Evolutionary conservation across 37 sponge, comb jelly and placozoan genomes (phyloP), one percentile per base, ranked within the genome.

Genomic region (Cliona cf. orientalis): DNA sequence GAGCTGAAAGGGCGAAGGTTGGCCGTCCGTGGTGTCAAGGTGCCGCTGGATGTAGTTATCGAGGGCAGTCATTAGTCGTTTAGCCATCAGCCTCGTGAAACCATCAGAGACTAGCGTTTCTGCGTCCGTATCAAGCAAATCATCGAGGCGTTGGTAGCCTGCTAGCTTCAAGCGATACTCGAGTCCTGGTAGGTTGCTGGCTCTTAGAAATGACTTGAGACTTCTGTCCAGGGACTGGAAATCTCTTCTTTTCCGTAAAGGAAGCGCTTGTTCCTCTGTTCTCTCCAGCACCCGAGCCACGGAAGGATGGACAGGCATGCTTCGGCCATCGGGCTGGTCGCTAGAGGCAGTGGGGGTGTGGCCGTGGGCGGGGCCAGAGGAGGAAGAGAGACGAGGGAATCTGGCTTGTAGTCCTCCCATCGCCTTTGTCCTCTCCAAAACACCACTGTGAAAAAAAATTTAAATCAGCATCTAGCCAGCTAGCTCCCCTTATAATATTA

Each of bases 81-180:
- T 42, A 17, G 87, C 80, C 87, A 86, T 86, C 22, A 86, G 63
- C 0, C 29, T 55, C 0, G 87, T 86, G 45, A 86, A 71, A 0
- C 87, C 87, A 21, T 73, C 23, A 17, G 55, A 46, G 44, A 64
- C 59, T 9, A 86, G 80, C 0, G 34, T 56, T 0, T 71, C 55
- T 44, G 28, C 72, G 35, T 86, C 67, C 12, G 80, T 41, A 7
- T 46, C 41, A 1, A 72, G 39, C 1, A 86, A 42, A 53, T 86
- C 87, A 22, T 64, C 29, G 40, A 86, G 63, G 17, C 74, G 61
- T 42, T 80, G 32, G 65, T 53, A 74, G 5, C 87, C 80, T 29
- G 87, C 87, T 28, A 86, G 23, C 29, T 43, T 46, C 41, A 86
- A 44, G 2, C 80, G 72, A 41, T 86, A 86, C 64, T 86, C 87